Evolutionary conservation across 2,888 invertebrate genomes (phyloP), one percentile per base, ranked within the genome.

Genomic region (Lithophane socia): DNA sequence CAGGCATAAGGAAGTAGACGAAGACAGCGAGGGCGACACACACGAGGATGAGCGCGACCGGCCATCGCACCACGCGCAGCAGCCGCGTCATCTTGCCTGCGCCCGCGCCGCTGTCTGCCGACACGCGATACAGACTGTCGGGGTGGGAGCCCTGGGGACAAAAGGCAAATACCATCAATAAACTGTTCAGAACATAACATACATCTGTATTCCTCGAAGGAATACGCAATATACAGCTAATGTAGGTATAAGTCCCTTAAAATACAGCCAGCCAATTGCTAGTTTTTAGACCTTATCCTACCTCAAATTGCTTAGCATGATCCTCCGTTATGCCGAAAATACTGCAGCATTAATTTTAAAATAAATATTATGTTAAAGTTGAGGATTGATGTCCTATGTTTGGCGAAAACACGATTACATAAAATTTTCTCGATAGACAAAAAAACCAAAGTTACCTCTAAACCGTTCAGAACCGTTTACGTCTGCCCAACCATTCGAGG

Each of bases 1-100:
- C 95, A 87, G 97, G 97, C 95, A 97, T 95, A 13, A 97, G 92
- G 90, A 97, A 97, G 92, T 97, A 97, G 42, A 97, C 96, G 88
- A 97, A 95, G 37, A 94, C 91, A 0, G 96, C 97, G 0, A 97
- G 93, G 3, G 96, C 95, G 47, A 96, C 87, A 90, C 97, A 96
- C 61, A 97, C 93, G 8, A 94, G 90, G 70, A 96, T 78, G 18
- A 97, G 94, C 0, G 97, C 96, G 2, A 94, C 89, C 0, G 97
- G 96, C 97, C 97, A 97, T 73, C 97, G 93, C 76, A 97, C 90
- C 74, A 96, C 80, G 56, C 96, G 94, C 81, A 96, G 90, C 21
- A 92, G 90, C 8, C 93, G 91, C 72, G 92, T 86, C 83, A 94
- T 71, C 85, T 92, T 94, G 85, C 92, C 90, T 18, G 88, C 89